Percentiles rank a stretch among this genome's conserved stretches.
phyloP scores from a whole-genome alignment of 2,797 vertebrate genomes.

The Bovichtus variegatus region DNA sequence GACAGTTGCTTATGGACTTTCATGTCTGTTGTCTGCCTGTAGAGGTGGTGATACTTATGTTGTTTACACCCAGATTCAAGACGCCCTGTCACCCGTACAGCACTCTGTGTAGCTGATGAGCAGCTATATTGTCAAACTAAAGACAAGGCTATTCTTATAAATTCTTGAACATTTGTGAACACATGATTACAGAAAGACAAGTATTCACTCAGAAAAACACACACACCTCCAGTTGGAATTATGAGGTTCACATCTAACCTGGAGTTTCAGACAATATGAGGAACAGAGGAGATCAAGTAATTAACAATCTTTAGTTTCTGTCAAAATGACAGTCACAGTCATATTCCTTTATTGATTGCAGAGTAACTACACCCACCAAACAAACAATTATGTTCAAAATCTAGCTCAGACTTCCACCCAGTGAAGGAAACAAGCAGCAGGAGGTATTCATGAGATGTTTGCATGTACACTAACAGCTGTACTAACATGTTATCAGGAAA shows the following conservation, averaged over 20 bases:
- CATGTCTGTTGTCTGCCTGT: background rate
- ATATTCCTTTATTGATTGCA: background rate
- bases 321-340: background rate
- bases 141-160: background rate
- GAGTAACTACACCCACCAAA: background rate
- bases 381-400: background rate
- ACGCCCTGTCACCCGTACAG: background rate
- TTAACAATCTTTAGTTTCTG: background rate
- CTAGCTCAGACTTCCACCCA: background rate
- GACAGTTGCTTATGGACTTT: conserved; percentile 10
- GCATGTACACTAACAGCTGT: background rate
- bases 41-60: conserved; percentile 14
- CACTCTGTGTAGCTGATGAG: conserved; percentile 3
- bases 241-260: background rate
- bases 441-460: background rate
- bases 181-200: background rate
- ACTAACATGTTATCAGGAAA: background rate
- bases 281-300: background rate
- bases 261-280: background rate
- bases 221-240: no score
- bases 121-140: background rate
- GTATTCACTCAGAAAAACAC: background rate
- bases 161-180: conserved; percentile 4
- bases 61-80: conserved; percentile 8
- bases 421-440: background rate